Base-by-base conservation (phyloP, 2,888 invertebrate species). In the Malthinus seriepunctatus region DNA sequence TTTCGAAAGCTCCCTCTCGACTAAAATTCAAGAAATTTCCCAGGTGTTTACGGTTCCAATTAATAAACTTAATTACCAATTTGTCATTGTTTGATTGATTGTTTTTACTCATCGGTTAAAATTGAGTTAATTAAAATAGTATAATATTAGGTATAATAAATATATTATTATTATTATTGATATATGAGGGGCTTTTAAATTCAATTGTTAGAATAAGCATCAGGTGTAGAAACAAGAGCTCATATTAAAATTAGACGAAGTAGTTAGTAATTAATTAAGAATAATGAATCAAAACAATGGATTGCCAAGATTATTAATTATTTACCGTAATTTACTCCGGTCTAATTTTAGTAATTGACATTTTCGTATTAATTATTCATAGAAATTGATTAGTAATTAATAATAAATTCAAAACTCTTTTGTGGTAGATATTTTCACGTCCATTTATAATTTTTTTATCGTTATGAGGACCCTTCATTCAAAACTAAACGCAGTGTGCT, bases 281-380 rank as follows among this genome's bases (percentile, higher is more conserved):
- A 42, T 42, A 42, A 42, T 42, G 39, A 42, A 42, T 42, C 39
- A 42, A 42, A 42, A 42, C 39, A 42, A 42, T 42, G 39, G 39
- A 42, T 42, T 42, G 15, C 23, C 15, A 42, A 42, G 39, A 42
- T 42, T 42, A 42, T 42, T 42, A 42, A 42, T 42, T 42, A 42
- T 42, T 14, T 23, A 42, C 23, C 23, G 14, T 42, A 42, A 42
- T 42, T 42, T 42, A 42, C 15, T 23, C 23, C 39, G 12, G 23
- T 42, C 23, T 42, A 42, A 42, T 42, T 42, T 42, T 42, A 23
- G 15, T 42, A 15, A 42, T 42, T 42, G 39, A 15, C 39, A 42
- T 15, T 42, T 23, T 42, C 39, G 23, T 15, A 15, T 42, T 42
- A 42, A 42, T 42, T 42, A 42, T 42, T 42, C 23, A 42, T 42